phyloP scores from a whole-genome alignment of 2,113 vertebrate species.

The Paedocypris sp. region DNA sequence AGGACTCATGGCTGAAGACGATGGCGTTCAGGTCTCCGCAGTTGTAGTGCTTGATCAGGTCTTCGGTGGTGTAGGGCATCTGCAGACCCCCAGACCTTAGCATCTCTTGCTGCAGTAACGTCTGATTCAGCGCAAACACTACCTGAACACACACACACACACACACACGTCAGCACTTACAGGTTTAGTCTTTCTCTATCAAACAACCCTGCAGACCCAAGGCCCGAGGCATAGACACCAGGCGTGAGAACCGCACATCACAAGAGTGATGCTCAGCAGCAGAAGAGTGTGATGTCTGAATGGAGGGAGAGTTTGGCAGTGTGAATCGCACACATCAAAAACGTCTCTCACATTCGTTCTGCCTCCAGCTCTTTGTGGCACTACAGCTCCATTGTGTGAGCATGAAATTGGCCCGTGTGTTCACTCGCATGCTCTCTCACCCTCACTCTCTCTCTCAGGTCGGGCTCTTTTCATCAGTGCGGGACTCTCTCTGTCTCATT shows the following conservation, averaged over 20 bases:
- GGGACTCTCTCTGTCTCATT: constrained; percentile 62
- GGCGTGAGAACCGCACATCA: too few relatives aligned
- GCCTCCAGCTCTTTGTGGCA: constrained; percentile 35
- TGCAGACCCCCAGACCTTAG: constrained; percentile 68
- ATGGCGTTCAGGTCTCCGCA: constrained; percentile 80
- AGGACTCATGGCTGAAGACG: constrained; percentile 77
- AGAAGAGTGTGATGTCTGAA: background rate
- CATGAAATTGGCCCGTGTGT: constrained; percentile 34
- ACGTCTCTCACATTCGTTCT: constrained; percentile 33
- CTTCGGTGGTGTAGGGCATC: constrained; percentile 71
- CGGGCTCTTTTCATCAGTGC: constrained; percentile 29
- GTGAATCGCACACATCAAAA: constrained; percentile 26
- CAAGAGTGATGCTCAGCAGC: background rate
- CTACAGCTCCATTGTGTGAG: constrained; percentile 25
- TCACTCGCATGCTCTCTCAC: constrained; percentile 17
- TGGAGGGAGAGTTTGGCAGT: background rate
- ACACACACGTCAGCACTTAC: background rate
- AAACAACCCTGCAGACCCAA: too few relatives aligned
- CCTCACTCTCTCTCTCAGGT: background rate
- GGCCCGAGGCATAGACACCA: too few relatives aligned
- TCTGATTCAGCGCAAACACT: constrained; percentile 85
- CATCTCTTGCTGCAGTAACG: constrained; percentile 76
- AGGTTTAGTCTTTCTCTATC: too few relatives aligned
- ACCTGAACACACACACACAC: constrained; percentile 44
- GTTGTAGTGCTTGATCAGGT: constrained; percentile 83